A percentile compares a stretch with the other conserved stretches of the same genome.
Conservation (phyloP, 2,888 invertebrate species). For the Drosophila leonis region DNA sequence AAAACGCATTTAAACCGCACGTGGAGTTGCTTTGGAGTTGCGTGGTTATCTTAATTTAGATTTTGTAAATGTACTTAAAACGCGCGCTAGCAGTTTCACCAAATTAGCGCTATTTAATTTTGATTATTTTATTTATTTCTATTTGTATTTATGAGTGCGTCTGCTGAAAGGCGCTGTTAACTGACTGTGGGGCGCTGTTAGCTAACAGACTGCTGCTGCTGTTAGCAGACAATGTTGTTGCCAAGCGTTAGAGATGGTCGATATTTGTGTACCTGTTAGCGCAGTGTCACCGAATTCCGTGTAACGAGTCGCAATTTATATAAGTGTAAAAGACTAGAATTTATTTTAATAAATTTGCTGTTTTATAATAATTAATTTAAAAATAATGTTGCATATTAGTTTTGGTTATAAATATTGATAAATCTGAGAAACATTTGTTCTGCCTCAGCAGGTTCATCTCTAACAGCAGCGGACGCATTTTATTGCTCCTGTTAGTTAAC, state of each 20-base stretch:
- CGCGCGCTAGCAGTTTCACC: constrained; percentile 19
- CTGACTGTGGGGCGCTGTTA: constrained; percentile 41
- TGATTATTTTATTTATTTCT: constrained; percentile 52
- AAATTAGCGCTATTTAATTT: constrained; percentile 46
- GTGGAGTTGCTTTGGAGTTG: not conserved
- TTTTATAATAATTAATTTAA: not conserved
- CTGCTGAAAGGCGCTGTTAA: constrained; percentile 48
- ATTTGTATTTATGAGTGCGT: constrained; percentile 38
- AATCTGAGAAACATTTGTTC: not conserved
- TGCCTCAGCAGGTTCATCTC: not conserved
- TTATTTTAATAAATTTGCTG: not conserved
- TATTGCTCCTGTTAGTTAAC: constrained; percentile 43
- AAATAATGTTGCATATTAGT: not conserved
- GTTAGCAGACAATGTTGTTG: constrained; percentile 31
- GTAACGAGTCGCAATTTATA: not conserved
- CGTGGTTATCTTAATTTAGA: constrained; percentile 22
- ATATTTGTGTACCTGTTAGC: constrained; percentile 1
- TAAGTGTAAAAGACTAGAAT: no score
- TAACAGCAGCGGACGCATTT: constrained; percentile 33
- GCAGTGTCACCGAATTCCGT: not conserved
- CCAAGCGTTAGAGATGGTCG: constrained; percentile 33
- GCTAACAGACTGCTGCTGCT: constrained; percentile 22
- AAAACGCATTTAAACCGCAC: constrained; percentile 5
- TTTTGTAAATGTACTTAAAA: constrained; percentile 13
- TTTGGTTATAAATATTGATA: no score